phyloP scores from a whole-genome alignment of 2,113 vertebrate genomes.

The Onychorhynchus coronatus region DNA sequence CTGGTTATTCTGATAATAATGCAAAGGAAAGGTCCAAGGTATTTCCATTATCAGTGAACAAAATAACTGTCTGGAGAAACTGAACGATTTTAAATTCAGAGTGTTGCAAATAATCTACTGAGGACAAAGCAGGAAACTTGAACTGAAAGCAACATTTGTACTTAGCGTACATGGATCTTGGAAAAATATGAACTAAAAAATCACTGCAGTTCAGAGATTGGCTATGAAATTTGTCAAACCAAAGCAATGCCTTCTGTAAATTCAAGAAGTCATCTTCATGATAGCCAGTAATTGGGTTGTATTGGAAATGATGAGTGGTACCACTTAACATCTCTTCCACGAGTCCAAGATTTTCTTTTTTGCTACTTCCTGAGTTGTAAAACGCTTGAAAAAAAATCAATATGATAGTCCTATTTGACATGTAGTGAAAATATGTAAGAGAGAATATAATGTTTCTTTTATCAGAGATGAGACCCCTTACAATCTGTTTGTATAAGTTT shows the following conservation, averaged over 20 bases:
- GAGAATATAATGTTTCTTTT: neutral
- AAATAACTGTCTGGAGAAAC: neutral
- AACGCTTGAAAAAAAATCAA: neutral
- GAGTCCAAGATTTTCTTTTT: neutral
- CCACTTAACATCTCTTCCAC: neutral
- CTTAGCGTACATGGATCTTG: neutral
- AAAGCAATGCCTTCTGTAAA: neutral
- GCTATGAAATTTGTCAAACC: neutral
- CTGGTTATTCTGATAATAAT: neutral
- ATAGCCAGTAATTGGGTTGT: neutral
- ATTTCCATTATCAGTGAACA: neutral
- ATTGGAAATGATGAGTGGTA: neutral
- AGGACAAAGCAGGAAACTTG: neutral
- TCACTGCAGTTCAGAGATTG: neutral
- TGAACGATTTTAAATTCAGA: neutral
- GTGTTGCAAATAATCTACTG: neutral
- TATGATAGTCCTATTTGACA: neutral
- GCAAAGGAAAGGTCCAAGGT: neutral
- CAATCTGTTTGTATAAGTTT: neutral
- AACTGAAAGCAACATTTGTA: neutral
- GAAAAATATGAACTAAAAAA: neutral
- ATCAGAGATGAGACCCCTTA: neutral
- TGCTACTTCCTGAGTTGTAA: neutral
- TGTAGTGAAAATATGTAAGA: rapidly evolving
- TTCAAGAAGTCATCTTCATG: neutral